phyloP scores from a whole-genome alignment of 2,888 invertebrate genomes.

The Poecilobothrus nobilitatus region DNA sequence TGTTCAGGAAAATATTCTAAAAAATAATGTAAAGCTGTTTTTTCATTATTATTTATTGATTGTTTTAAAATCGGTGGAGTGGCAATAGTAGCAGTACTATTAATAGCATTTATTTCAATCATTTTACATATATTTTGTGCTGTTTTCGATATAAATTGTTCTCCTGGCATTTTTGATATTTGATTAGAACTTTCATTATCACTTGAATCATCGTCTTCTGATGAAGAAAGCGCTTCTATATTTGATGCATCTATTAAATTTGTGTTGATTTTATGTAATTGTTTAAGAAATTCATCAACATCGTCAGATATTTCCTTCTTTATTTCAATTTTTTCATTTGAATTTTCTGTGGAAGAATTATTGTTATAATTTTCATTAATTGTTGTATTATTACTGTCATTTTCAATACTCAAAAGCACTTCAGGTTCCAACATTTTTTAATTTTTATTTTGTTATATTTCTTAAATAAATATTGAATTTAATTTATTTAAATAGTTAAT shows the following conservation, averaged over 20 bases:
- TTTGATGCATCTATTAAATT: neutral
- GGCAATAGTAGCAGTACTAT: too few relatives aligned
- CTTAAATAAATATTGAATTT: neutral
- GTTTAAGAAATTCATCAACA: neutral
- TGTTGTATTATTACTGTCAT: neutral
- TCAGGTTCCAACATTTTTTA: slow-evolving; percentile 1
- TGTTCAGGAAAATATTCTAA: neutral
- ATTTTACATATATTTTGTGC: slow-evolving; percentile 8
- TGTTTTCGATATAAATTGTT: slow-evolving; percentile 9
- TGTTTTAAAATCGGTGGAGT: neutral
- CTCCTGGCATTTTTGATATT: neutral
- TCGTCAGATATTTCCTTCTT: neutral
- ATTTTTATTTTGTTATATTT: neutral
- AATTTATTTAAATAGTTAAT: too few relatives aligned
- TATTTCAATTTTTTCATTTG: neutral
- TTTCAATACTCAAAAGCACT: neutral
- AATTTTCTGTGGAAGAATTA: too few relatives aligned
- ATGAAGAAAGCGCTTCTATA: neutral
- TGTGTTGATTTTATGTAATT: neutral
- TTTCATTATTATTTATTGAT: neutral
- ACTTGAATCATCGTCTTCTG: neutral
- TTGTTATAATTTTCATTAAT: too few relatives aligned
- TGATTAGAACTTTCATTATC: neutral
- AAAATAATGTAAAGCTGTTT: neutral
- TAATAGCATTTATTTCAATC: neutral